These are phyloP conservation scores for Eupithecia inturbata DNA, from an alignment of 2,888 invertebrate species.

Conservation along the genomic window DNA sequence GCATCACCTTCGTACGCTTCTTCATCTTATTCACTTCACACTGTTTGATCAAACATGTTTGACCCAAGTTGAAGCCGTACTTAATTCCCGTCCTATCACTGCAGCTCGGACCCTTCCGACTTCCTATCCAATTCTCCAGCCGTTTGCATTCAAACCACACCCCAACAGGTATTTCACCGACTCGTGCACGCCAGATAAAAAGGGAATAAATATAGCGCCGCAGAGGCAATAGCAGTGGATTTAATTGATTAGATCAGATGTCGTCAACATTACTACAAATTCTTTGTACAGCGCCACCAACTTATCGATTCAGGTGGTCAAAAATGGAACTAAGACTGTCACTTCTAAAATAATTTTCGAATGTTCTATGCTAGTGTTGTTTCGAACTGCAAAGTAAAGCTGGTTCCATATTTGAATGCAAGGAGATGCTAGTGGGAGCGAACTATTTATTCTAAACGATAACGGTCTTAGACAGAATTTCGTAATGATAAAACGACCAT, in stretches of 20 bases:
- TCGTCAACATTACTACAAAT: slow-evolving; percentile 73
- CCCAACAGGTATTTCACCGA: slow-evolving; percentile 71
- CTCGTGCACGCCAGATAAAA: slow-evolving; percentile 78
- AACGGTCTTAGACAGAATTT: slow-evolving; percentile 37
- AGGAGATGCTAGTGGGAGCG: slow-evolving; percentile 29
- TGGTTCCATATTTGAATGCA: slow-evolving; percentile 48
- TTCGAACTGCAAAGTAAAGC: slow-evolving; percentile 1
- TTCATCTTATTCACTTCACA: too few species aligned
- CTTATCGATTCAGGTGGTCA: slow-evolving; percentile 3
- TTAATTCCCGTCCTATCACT: too few species aligned
- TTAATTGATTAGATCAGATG: slow-evolving; percentile 80
- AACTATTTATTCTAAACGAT: slow-evolving; percentile 44
- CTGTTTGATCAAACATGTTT: too few species aligned
- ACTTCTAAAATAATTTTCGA: not conserved
- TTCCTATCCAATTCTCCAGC: slow-evolving; percentile 19
- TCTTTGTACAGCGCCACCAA: slow-evolving; percentile 53
- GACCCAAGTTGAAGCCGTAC: too few species aligned
- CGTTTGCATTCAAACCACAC: slow-evolving; percentile 43
- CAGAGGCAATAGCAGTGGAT: slow-evolving; percentile 75
- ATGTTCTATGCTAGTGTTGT: not conserved
- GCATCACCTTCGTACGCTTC: too few species aligned
- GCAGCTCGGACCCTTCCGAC: too few species aligned
- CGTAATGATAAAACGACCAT: slow-evolving; percentile 42
- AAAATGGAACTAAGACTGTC: not conserved
- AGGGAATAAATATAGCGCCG: slow-evolving; percentile 74